Evolutionary conservation across 1,140 invertebrate genomes (phyloP), one percentile per base, ranked within the genome.

Genomic region (Platyscapa corneri): DNA sequence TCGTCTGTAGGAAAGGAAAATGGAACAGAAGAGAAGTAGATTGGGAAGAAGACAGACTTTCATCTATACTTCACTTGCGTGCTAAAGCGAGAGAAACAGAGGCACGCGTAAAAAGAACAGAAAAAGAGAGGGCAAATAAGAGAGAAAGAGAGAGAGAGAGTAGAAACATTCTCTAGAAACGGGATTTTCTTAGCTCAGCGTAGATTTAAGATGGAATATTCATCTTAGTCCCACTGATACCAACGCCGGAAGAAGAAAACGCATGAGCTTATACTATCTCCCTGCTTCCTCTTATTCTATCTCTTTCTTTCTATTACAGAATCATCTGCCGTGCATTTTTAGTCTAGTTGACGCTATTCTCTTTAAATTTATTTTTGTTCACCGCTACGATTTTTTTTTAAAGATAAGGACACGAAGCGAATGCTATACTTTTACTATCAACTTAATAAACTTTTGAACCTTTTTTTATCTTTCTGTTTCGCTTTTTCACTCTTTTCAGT

Each of bases 201-300:
- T 88, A 90, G 91, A 90, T 91, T 92, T 90, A 91, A 85, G 89
- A 87, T 90, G 87, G 91, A 92, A 93, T 93, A 93, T 93, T 92
- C 92, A 92, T 93, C 91, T 91, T 88, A 86, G 81, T 86, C 87
- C 86, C 82, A 82, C 86, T 86, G 56, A 42, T 79, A 70, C 72
- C 32, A 53, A 23, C 16, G 42, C n/a, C 18, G 34, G 37, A 77
- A 67, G 56, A 30, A 39, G 42, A 72, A 64, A 34, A 23, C n/a
- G 49, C 18, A 32, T 10, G 53, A 49, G 39, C 37, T 65, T 67
- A 42, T 46, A 72, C 39, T 70, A 60, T 70, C 39, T 30, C 32
- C 7, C 64, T 16, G 34, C 27, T 64, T 46, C 10, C 10, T 30
- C 39, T 46, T 34, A 37, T 56, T 49, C 46, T 77, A 42, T 46